phyloP scores from a whole-genome alignment of 2,797 vertebrate genomes.

The Micrastur ruficollis region DNA sequence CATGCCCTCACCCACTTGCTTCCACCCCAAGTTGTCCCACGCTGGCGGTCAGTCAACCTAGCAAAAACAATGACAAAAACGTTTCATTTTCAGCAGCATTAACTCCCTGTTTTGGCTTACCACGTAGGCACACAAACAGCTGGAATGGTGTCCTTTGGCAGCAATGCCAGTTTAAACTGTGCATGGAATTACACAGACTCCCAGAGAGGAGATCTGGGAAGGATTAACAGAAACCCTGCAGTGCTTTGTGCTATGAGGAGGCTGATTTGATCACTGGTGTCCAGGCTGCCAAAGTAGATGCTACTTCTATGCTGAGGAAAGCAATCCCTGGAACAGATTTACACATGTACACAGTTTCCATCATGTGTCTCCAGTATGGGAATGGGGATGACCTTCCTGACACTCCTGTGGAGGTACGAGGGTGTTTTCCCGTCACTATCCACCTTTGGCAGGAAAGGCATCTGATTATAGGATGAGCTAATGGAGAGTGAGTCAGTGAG shows the following conservation, averaged over 20 bases:
- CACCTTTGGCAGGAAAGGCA: background rate
- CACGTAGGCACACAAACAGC: background rate
- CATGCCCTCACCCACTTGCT: fast-evolving
- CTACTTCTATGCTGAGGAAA: background rate
- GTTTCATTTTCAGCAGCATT: background rate
- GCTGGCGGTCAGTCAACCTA: background rate
- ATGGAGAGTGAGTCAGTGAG: background rate
- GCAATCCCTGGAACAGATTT: background rate
- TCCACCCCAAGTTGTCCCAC: background rate
- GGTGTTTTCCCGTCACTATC: background rate
- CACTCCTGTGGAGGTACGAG: fast-evolving
- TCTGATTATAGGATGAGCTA: background rate
- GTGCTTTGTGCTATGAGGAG: background rate
- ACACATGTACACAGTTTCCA: background rate
- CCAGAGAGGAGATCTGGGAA: background rate
- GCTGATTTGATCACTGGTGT: background rate
- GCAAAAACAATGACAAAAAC: background rate
- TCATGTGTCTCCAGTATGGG: fast-evolving
- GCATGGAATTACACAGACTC: background rate
- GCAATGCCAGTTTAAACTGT: background rate
- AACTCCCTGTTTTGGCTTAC: background rate
- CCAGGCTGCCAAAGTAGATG: background rate
- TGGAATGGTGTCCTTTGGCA: background rate
- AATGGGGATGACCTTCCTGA: background rate
- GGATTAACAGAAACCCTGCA: background rate